Conservation (phyloP, 2,888 invertebrate genomes). For the Eremobia ochroleuca region DNA sequence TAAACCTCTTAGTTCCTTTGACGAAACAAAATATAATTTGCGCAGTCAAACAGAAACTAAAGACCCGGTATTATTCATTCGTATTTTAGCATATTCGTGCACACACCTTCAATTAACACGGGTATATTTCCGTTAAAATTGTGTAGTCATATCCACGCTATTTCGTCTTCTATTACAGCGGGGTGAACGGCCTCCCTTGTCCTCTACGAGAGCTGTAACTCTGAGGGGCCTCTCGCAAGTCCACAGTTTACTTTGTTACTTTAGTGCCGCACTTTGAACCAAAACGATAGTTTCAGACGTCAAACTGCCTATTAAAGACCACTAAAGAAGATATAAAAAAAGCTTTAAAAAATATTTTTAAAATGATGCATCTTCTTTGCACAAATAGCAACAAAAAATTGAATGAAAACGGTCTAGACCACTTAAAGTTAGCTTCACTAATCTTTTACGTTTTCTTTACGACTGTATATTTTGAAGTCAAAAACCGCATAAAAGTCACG, state of each 20-base stretch:
- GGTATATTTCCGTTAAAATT: slow-evolving; percentile 49
- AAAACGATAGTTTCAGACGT: slow-evolving; percentile 62
- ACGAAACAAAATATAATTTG: not conserved
- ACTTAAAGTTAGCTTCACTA: slow-evolving; percentile 44
- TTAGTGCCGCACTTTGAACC: slow-evolving; percentile 70
- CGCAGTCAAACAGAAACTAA: not conserved
- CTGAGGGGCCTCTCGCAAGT: slow-evolving; percentile 81
- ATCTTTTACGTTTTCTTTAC: slow-evolving; percentile 42
- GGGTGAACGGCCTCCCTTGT: slow-evolving; percentile 86
- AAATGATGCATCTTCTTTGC: slow-evolving; percentile 26
- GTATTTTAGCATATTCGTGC: slow-evolving; percentile 18
- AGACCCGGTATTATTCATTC: slow-evolving; percentile 29
- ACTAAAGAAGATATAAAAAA: slow-evolving; percentile 34
- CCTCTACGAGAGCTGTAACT: slow-evolving; percentile 82
- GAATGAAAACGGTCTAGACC: slow-evolving; percentile 53
- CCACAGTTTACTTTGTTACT: slow-evolving; percentile 75
- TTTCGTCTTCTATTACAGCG: slow-evolving; percentile 72
- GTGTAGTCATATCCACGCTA: slow-evolving; percentile 70
- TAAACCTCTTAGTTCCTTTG: not conserved
- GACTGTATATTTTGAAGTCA: slow-evolving; percentile 64
- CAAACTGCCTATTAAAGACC: slow-evolving; percentile 59
- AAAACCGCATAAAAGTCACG: slow-evolving; percentile 72
- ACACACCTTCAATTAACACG: slow-evolving; percentile 41
- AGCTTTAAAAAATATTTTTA: not conserved
- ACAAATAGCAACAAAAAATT: slow-evolving; percentile 29